phyloP scores from a whole-genome alignment of 2,888 invertebrate species.

The Drosophila peninsularis region DNA sequence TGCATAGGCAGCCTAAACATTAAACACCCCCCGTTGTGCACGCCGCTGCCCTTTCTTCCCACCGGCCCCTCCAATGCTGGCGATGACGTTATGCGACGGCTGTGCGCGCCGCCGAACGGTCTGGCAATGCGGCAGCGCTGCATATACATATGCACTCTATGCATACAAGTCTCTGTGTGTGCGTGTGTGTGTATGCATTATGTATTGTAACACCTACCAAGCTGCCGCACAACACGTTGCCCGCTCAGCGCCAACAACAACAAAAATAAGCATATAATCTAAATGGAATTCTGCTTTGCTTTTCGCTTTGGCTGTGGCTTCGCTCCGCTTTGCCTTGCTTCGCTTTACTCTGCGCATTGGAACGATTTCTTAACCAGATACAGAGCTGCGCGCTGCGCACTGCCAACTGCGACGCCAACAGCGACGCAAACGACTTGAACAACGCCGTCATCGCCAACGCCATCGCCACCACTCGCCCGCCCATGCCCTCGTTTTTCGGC shows the following conservation, averaged over 20 bases:
- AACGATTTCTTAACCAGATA: slow-evolving; percentile 67
- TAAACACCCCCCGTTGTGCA: slow-evolving; percentile 18
- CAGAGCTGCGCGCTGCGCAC: slow-evolving; percentile 38
- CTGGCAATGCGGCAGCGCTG: slow-evolving; percentile 63
- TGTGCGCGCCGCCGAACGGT: slow-evolving; percentile 70
- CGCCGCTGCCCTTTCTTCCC: slow-evolving; percentile 19
- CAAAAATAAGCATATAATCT: slow-evolving; percentile 65
- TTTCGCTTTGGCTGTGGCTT: slow-evolving; percentile 50
- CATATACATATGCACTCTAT: slow-evolving; percentile 31
- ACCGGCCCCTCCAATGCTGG: slow-evolving; percentile 26
- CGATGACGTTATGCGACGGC: slow-evolving; percentile 68
- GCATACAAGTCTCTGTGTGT: neutral
- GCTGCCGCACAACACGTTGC: slow-evolving; percentile 59
- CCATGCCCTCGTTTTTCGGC: slow-evolving; percentile 53
- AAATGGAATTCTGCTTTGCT: slow-evolving; percentile 73
- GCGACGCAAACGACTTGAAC: slow-evolving; percentile 58
- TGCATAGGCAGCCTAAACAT: slow-evolving; percentile 11
- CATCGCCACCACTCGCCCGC: slow-evolving; percentile 24
- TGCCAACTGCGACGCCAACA: slow-evolving; percentile 49
- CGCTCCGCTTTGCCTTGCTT: slow-evolving; percentile 37
- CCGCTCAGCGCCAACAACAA: slow-evolving; percentile 60
- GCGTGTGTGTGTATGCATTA: slow-evolving; percentile 41
- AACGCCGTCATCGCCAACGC: slow-evolving; percentile 35
- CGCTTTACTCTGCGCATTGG: slow-evolving; percentile 38
- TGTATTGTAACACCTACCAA: slow-evolving; percentile 74